Conservation (phyloP, 2,797 vertebrate species). For the Centroberyx gerrardi region DNA sequence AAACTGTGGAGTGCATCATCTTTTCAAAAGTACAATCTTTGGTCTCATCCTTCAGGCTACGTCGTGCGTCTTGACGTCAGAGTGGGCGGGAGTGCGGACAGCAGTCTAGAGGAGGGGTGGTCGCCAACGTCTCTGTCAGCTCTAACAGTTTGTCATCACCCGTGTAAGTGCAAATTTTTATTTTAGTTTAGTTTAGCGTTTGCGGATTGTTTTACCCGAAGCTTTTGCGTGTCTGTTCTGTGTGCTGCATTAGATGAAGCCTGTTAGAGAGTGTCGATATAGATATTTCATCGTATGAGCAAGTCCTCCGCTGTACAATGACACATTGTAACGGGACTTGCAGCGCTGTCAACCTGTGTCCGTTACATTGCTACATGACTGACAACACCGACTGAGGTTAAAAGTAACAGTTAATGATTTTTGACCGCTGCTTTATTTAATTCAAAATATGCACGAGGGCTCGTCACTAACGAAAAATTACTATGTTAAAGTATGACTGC, state of each 20-base stretch:
- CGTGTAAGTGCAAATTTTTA: slow-evolving; percentile 72
- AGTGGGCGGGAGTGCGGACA: slow-evolving; percentile 30
- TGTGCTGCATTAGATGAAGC: background rate
- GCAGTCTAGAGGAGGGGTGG: slow-evolving; percentile 48
- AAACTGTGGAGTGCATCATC: slow-evolving; percentile 27
- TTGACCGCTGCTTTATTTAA: background rate
- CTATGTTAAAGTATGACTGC: background rate
- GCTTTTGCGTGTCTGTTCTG: background rate
- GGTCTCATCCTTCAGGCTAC: slow-evolving; percentile 3
- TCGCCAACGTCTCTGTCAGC: slow-evolving; percentile 51
- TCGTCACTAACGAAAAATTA: too few species aligned
- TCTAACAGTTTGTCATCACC: slow-evolving; percentile 64
- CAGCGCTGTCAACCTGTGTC: slow-evolving; percentile 67
- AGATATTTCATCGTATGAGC: slow-evolving; percentile 49
- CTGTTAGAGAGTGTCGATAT: slow-evolving; percentile 21
- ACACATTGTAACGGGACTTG: slow-evolving; percentile 67
- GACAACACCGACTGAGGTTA: slow-evolving; percentile 8
- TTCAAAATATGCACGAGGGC: background rate
- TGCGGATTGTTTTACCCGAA: background rate
- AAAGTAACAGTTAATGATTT: background rate
- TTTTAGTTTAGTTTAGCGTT: slow-evolving; percentile 6
- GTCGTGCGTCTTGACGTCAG: slow-evolving; percentile 73
- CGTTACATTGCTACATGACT: slow-evolving; percentile 15
- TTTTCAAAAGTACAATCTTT: slow-evolving; percentile 15
- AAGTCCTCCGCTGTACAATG: slow-evolving; percentile 44